Evolutionary conservation across 2,888 invertebrate species (phyloP).

Genomic region (Caenorhabditis panamensis): DNA sequence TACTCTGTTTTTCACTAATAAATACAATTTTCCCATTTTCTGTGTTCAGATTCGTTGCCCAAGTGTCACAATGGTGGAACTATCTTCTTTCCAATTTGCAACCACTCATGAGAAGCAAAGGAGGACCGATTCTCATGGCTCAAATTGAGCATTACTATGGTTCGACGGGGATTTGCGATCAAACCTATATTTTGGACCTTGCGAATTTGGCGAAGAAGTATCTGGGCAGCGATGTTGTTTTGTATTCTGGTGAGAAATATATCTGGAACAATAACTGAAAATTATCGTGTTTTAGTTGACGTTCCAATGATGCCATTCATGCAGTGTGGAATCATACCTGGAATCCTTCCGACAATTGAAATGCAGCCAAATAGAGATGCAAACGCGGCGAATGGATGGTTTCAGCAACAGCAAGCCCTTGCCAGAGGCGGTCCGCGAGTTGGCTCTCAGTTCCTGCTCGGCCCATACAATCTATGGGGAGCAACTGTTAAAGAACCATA

Average conservation of each 20-base stretch:
- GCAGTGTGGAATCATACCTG: conserved; percentile 35
- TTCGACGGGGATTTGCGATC: conserved; percentile 87
- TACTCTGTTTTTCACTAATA: no score
- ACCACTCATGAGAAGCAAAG: conserved; percentile 82
- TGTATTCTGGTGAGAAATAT: no score
- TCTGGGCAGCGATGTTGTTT: conserved; percentile 86
- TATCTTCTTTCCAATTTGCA: conserved; percentile 60
- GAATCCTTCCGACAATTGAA: conserved; percentile 43
- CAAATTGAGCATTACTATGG: conserved; percentile 84
- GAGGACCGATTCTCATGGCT: conserved; percentile 83
- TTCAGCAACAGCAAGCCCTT: neutral
- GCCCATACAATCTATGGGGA: conserved; percentile 47
- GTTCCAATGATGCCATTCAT: conserved; percentile 31
- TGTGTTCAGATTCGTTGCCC: conserved; percentile 37
- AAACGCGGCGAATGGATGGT: conserved; percentile 20
- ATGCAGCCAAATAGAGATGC: conserved; percentile 21
- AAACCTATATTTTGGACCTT: conserved; percentile 86
- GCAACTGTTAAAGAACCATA: conserved; percentile 21
- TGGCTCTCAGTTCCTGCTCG: conserved; percentile 43
- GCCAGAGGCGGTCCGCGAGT: conserved; percentile 40
- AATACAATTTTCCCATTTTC: no score
- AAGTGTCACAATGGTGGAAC: conserved; percentile 54
- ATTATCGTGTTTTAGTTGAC: no score
- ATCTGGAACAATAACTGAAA: no score
- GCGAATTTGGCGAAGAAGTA: conserved; percentile 85